Evolutionary conservation across 1,140 invertebrate species (phyloP), one percentile per base, ranked within the genome.

Genomic region (Drosophila paulistorum): DNA sequence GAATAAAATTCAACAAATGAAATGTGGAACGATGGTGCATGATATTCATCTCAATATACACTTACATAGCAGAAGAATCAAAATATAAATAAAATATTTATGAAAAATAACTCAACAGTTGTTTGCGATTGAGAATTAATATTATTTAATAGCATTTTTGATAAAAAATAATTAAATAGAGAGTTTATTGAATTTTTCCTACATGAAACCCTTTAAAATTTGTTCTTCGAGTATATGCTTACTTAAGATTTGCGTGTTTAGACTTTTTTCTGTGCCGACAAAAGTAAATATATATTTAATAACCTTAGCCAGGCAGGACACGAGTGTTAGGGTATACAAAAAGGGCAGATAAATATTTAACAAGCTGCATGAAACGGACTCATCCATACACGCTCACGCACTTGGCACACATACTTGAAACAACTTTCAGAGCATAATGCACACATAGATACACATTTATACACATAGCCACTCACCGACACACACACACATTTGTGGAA

Each of bases 261-360:
- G 3, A 23, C n/a, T 37, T 59, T 37, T 30, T 5, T 17, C 37
- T 17, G 14, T 59, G 14, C 33, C 30, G n/a, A 59, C 30, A 20
- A 37, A 33, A 37, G 55, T 58, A 33, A 51, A 13, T 35, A 59
- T 68, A 59, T 17, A 17, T 30, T 17, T 20, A 33, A 48, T 75
- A 59, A 35, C 23, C 48, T 74, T 51, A 51, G 9, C 45, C 45
- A 23, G 17, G 7, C 45, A 23, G 17, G 13, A 42, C 9, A 11
- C 20, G 20, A 42, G 42, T 69, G 42, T 69, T 64, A 65, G 72
- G 58, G 68, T 68, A 71, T 68, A 30, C 65, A 75, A 68, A 65
- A 75, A 69, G 54, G 71, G 79, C 72, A 58, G 58, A 83, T 83
- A 65, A 79, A 83, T 83, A 83, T 84, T 83, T 79, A 76, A 82